These are phyloP conservation scores for Sphaeridia pumilis DNA, from an alignment of 2,888 invertebrate genomes.

Conservation along the genomic window DNA sequence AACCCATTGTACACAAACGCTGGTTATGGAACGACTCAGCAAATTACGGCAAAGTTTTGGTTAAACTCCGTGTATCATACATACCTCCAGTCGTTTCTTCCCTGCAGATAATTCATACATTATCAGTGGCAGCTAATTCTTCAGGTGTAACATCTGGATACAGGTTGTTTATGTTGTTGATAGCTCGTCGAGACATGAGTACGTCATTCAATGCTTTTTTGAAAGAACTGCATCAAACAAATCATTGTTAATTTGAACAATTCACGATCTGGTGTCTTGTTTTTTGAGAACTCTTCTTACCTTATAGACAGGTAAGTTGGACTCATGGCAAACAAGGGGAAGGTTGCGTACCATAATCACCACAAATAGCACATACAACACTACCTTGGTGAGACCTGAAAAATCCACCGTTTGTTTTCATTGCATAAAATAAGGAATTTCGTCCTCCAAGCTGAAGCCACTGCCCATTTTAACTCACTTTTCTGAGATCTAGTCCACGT, in stretches of 20 bases:
- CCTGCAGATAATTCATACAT: slow-evolving; percentile 97
- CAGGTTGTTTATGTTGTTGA: slow-evolving; percentile 94
- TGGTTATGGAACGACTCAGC: no score
- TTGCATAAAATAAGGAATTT: no score
- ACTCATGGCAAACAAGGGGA: slow-evolving; percentile 94
- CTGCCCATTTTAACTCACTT: no score
- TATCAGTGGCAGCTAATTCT: slow-evolving; percentile 82
- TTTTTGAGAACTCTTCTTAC: no score
- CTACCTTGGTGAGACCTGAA: slow-evolving; percentile 53
- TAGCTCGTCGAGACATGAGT: slow-evolving; percentile 87
- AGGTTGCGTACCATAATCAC: slow-evolving; percentile 90
- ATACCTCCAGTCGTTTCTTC: slow-evolving; percentile 62
- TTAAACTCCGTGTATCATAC: not conserved
- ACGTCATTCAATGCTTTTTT: slow-evolving; percentile 97
- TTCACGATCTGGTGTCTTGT: no score
- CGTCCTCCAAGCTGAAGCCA: no score
- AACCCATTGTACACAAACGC: no score
- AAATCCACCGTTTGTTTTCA: not conserved
- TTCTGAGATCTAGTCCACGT: no score
- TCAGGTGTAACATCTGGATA: slow-evolving; percentile 92
- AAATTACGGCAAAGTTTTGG: no score
- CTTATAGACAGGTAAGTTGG: slow-evolving; percentile 99
- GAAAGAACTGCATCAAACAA: slow-evolving; percentile 56
- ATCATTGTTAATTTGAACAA: no score
- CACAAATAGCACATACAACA: slow-evolving; percentile 82